Evolutionary conservation across 2,113 vertebrate species (phyloP).

Genomic region (Rallus limicola): DNA sequence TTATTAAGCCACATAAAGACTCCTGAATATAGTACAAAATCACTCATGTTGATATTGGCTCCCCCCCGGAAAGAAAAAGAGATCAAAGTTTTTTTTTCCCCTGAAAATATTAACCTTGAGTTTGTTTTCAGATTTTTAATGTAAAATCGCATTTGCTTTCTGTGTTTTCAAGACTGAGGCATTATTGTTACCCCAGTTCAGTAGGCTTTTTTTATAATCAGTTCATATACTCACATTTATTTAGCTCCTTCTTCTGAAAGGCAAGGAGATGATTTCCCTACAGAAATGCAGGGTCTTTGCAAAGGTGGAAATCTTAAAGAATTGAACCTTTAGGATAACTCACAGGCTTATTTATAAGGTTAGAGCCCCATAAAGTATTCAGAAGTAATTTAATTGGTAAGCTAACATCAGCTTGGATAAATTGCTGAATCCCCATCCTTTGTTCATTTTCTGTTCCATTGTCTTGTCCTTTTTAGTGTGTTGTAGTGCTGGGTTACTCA

Average conservation of each 20-base stretch:
- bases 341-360: background rate
- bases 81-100: conserved; percentile 56
- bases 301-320: conserved; percentile 33
- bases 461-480: conserved; percentile 21
- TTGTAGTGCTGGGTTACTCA: background rate
- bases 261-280: conserved; percentile 48
- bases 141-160: conserved; percentile 68
- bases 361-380: background rate
- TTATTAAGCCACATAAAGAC: conserved; percentile 70
- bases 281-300: conserved; percentile 40
- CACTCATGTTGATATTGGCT: conserved; percentile 68
- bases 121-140: conserved; percentile 71
- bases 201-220: conserved; percentile 43
- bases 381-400: background rate
- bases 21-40: conserved; percentile 63
- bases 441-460: conserved; percentile 33
- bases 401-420: background rate
- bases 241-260: conserved; percentile 52
- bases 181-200: conserved; percentile 48
- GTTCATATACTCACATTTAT: conserved; percentile 15
- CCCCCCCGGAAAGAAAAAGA: conserved; percentile 53
- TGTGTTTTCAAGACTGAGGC: conserved; percentile 63
- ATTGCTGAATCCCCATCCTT: background rate
- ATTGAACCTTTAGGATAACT: conserved; percentile 39
- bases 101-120: conserved; percentile 64